Evolutionary conservation across 2,888 invertebrate species (phyloP).

Genomic region (Galerucella calmariensis): DNA sequence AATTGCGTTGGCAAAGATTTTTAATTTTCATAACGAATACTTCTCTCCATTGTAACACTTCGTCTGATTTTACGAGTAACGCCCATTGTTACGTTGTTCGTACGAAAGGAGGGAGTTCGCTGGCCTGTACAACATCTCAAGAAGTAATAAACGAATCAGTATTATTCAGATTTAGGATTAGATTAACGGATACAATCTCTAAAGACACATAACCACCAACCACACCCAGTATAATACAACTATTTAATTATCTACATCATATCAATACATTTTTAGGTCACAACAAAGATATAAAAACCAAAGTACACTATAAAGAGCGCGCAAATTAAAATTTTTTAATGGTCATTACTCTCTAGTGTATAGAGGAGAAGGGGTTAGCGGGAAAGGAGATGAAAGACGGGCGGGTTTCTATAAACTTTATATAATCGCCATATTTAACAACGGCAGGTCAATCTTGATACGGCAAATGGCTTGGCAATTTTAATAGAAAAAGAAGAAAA

Average conservation of each 20-base stretch:
- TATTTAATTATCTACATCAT: conserved; percentile 21
- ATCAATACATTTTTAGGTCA: conserved; percentile 38
- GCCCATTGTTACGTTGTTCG: neutral
- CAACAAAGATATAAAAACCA: conserved; percentile 34
- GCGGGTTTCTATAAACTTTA: conserved; percentile 42
- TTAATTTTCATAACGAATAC: neutral
- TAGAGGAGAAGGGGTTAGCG: conserved; percentile 8
- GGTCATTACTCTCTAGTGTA: conserved; percentile 41
- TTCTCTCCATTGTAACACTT: conserved; percentile 2
- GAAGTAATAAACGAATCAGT: conserved; percentile 10
- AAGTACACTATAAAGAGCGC: conserved; percentile 36
- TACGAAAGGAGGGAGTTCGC: neutral
- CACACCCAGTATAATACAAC: conserved; percentile 10
- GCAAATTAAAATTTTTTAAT: conserved; percentile 45
- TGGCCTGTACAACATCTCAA: conserved; percentile 2
- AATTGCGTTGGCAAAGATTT: neutral
- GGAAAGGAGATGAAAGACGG: conserved; percentile 15
- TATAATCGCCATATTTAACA: conserved; percentile 50
- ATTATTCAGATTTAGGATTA: conserved; percentile 19
- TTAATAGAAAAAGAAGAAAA: conserved; percentile 51
- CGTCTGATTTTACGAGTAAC: neutral
- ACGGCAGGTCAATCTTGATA: conserved; percentile 54
- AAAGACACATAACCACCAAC: conserved; percentile 3
- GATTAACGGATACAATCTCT: conserved; percentile 13
- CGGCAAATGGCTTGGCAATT: conserved; percentile 51